A percentile compares a stretch with the other conserved stretches of the same genome.
phyloP scores from a whole-genome alignment of 2,888 invertebrate genomes.

The Athrips mouffetella region DNA sequence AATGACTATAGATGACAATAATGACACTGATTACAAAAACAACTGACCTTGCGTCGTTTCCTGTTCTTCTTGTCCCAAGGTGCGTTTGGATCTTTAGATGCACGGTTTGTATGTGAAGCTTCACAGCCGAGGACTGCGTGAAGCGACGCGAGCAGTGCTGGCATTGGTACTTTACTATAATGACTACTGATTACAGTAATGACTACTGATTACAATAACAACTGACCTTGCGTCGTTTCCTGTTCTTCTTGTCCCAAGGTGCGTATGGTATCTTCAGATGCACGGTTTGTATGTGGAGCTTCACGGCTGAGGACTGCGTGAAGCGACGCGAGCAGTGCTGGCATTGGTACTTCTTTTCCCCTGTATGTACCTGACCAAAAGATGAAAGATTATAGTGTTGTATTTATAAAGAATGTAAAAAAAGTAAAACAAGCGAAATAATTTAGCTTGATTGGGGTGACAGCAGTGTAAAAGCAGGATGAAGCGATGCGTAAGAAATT shows the following conservation, averaged over 20 bases:
- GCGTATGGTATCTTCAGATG: constrained; percentile 72
- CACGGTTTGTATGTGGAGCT: constrained; percentile 71
- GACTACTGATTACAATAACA: too few relatives aligned
- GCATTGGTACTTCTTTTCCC: constrained; percentile 68
- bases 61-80: constrained; percentile 72
- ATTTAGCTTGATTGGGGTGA: too few relatives aligned
- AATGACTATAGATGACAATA: too few relatives aligned
- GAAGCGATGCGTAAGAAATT: too few relatives aligned
- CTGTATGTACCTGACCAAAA: constrained; percentile 66
- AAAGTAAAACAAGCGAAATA: too few relatives aligned
- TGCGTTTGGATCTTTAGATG: constrained; percentile 70
- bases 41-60: constrained; percentile 33
- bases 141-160: too few relatives aligned
- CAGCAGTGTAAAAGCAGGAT: too few relatives aligned
- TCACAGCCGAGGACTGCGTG: too few relatives aligned
- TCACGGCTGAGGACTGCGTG: constrained; percentile 68
- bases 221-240: constrained; percentile 36
- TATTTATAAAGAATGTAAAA: not conserved
- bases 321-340: constrained; percentile 68
- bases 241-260: constrained; percentile 71
- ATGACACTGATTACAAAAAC: too few relatives aligned
- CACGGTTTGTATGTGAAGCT: too few relatives aligned
- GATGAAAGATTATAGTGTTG: not conserved
- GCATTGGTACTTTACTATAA: too few relatives aligned
- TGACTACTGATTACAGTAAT: too few relatives aligned